phyloP scores from a whole-genome alignment of 1,140 invertebrate genomes.

The Drosophila mojavensis region DNA sequence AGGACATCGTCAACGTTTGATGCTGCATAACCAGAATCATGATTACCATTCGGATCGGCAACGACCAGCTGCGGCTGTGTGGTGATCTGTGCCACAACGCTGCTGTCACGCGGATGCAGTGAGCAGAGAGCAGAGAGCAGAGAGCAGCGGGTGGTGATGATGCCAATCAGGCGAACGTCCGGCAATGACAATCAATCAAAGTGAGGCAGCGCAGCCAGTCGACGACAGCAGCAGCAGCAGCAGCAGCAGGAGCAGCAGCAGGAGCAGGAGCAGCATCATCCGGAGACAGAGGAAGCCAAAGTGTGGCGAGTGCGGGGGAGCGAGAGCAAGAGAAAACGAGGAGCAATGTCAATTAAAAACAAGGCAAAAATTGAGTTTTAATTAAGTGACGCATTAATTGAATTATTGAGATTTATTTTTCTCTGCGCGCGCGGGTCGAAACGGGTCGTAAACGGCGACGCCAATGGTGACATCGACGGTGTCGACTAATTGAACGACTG shows the following conservation, averaged over 20 bases:
- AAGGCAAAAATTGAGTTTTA: conserved; percentile 77
- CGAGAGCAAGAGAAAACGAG: conserved; percentile 36
- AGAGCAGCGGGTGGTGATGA: background rate
- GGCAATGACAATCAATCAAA: conserved; percentile 52
- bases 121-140: background rate
- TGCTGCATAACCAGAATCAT: conserved; percentile 91
- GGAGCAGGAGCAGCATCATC: conserved; percentile 1
- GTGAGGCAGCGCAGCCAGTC: conserved; percentile 1
- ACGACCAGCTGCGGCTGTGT: conserved; percentile 84
- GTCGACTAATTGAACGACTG: conserved; percentile 15
- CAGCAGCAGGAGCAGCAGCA: background rate
- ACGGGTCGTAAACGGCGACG: no score
- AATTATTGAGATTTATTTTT: conserved; percentile 78
- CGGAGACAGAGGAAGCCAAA: background rate
- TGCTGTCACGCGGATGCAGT: conserved; percentile 62
- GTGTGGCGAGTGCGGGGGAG: background rate
- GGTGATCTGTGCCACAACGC: conserved; percentile 86
- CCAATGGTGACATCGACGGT: background rate
- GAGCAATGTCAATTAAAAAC: conserved; percentile 72
- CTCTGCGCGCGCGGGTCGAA: background rate
- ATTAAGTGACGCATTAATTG: conserved; percentile 80
- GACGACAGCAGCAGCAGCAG: background rate
- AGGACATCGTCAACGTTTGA: conserved; percentile 87
- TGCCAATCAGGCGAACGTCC: conserved; percentile 30
- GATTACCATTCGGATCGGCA: conserved; percentile 90